These are phyloP conservation scores for Echinometra lucunter DNA, from an alignment of 53 echinoderm and acorn worm genomes.

Conservation along the genomic window DNA sequence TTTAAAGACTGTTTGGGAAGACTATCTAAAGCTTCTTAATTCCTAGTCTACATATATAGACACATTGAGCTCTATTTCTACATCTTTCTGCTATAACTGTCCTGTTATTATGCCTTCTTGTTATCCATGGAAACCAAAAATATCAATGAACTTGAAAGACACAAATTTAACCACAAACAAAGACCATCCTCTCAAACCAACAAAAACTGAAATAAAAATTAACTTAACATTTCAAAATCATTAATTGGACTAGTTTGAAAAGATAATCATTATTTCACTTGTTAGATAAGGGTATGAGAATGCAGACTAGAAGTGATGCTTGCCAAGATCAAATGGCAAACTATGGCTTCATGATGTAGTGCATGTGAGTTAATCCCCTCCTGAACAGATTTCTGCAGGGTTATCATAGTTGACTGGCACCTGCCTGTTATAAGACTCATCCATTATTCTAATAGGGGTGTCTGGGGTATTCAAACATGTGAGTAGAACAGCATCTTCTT, in stretches of 20 bases:
- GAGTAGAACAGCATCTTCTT: background rate
- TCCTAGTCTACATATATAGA: background rate
- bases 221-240: too few relatives aligned
- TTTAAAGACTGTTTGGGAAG: background rate
- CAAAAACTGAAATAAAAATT: too few relatives aligned
- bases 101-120: too few relatives aligned
- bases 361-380: slow-evolving; percentile 68
- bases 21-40: background rate
- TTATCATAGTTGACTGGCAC: slow-evolving; percentile 60
- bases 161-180: too few relatives aligned
- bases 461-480: slow-evolving; percentile 4
- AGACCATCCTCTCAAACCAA: too few relatives aligned
- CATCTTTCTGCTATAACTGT: too few relatives aligned
- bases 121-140: too few relatives aligned
- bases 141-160: too few relatives aligned
- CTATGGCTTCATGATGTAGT: slow-evolving; percentile 65
- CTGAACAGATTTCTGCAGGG: slow-evolving; percentile 70
- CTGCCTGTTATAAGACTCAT: slow-evolving; percentile 65
- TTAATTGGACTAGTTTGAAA: too few relatives aligned
- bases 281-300: background rate
- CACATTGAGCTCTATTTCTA: background rate
- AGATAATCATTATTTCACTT: too few relatives aligned
- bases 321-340: slow-evolving; percentile 56
- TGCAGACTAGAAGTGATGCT: background rate
- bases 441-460: slow-evolving; percentile 53